Percentiles rank a stretch among this genome's conserved stretches.
Evolutionary conservation across 2,888 invertebrate genomes (phyloP).

Genomic region (Penaeus monodon): DNA sequence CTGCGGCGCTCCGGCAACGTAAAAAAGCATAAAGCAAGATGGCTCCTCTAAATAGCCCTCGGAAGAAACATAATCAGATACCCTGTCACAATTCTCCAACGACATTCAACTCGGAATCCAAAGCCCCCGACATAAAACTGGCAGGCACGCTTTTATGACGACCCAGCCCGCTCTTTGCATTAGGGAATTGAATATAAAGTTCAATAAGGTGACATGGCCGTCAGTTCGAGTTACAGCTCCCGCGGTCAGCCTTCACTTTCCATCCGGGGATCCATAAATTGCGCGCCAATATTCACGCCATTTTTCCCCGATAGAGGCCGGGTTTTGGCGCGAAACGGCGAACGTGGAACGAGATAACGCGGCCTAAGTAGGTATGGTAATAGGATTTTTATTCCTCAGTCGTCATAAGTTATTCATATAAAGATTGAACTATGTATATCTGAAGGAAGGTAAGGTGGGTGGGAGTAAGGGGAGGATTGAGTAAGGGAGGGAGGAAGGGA

Average conservation of each 20-base stretch:
- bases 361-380: slow-evolving; percentile 9
- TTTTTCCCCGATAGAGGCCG: slow-evolving; percentile 32
- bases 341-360: not conserved
- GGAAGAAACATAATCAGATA: slow-evolving; percentile 37
- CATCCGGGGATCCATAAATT: slow-evolving; percentile 48
- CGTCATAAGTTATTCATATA: not conserved
- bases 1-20: not conserved
- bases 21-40: slow-evolving; percentile 12
- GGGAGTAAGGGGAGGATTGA: not conserved
- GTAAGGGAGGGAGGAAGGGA: not conserved
- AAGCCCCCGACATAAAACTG: slow-evolving; percentile 38
- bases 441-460: not conserved
- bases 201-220: slow-evolving; percentile 51
- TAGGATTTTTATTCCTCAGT: not conserved
- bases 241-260: slow-evolving; percentile 47
- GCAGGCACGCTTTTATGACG: slow-evolving; percentile 46
- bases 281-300: slow-evolving; percentile 45
- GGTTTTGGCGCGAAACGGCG: slow-evolving; percentile 5
- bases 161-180: slow-evolving; percentile 46
- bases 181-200: slow-evolving; percentile 59
- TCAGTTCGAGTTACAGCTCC: slow-evolving; percentile 42
- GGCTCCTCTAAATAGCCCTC: slow-evolving; percentile 38
- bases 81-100: slow-evolving; percentile 44
- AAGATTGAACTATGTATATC: not conserved
- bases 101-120: slow-evolving; percentile 34